Conservation (phyloP, 2,113 vertebrate genomes). For the Eudyptes chrysolophus region DNA sequence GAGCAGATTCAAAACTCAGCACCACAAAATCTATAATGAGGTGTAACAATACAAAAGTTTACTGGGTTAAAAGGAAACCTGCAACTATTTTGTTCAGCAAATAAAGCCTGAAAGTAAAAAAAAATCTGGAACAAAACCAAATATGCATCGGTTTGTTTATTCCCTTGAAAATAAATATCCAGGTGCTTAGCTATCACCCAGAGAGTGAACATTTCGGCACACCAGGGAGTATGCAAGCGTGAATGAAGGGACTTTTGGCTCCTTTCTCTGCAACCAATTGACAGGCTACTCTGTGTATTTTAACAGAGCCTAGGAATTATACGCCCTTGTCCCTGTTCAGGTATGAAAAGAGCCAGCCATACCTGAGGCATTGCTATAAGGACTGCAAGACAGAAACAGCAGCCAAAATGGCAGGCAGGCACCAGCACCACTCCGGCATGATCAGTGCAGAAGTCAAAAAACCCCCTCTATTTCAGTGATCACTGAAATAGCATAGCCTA, state of each 20-base stretch:
- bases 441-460: neutral
- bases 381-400: neutral
- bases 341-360: neutral
- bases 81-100: neutral
- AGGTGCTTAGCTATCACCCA: neutral
- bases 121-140: neutral
- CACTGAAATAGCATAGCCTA: neutral
- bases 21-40: neutral
- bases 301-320: neutral
- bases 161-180: neutral
- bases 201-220: neutral
- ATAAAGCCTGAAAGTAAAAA: neutral
- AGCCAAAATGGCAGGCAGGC: neutral
- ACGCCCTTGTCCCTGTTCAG: neutral
- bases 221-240: neutral
- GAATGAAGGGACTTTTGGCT: neutral
- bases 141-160: neutral
- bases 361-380: neutral
- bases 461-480: neutral
- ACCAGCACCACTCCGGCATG: neutral
- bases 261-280: neutral
- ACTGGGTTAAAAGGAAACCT: neutral
- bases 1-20: conserved; percentile 12
- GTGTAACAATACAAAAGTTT: neutral
- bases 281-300: neutral